Percentiles rank a stretch among this genome's conserved stretches.
Evolutionary conservation across 30 jellyfish, hydroid and myxozoan genomes (phyloP).

Genomic region (Hydractinia echinata): DNA sequence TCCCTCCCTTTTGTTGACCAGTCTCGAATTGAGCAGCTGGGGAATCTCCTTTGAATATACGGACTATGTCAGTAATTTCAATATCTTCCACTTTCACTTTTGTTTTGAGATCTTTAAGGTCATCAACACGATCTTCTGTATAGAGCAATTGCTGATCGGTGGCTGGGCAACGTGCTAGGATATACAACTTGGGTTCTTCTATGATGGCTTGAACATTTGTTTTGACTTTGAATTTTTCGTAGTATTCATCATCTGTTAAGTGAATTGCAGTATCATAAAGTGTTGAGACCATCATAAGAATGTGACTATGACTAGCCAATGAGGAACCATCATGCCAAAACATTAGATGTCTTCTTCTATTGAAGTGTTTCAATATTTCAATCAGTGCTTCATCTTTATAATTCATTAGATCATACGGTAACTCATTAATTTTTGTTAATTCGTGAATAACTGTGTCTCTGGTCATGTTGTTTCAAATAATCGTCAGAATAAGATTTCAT

Average conservation of each 20-base stretch:
- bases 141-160: background rate
- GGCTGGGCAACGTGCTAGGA: slow-evolving; percentile 12
- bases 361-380: slow-evolving; percentile 1
- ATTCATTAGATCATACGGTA: background rate
- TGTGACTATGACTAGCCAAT: slow-evolving; percentile 8
- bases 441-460: background rate
- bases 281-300: slow-evolving; percentile 5
- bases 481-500: background rate
- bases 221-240: background rate
- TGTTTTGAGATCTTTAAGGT: no score
- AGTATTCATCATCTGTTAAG: slow-evolving; percentile 17
- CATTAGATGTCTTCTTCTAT: slow-evolving; percentile 3
- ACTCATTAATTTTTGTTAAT: slow-evolving; percentile 13
- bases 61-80: background rate
- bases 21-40: slow-evolving; percentile 29
- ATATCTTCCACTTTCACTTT: background rate
- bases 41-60: slow-evolving; percentile 18
- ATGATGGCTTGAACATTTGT: background rate
- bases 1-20: slow-evolving; percentile 21
- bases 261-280: slow-evolving; percentile 9
- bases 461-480: background rate
- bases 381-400: background rate
- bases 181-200: background rate
- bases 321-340: slow-evolving; percentile 36
- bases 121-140: background rate